Conservation (phyloP, 2,797 vertebrate genomes). For the Pseudomugil gertrudae region DNA sequence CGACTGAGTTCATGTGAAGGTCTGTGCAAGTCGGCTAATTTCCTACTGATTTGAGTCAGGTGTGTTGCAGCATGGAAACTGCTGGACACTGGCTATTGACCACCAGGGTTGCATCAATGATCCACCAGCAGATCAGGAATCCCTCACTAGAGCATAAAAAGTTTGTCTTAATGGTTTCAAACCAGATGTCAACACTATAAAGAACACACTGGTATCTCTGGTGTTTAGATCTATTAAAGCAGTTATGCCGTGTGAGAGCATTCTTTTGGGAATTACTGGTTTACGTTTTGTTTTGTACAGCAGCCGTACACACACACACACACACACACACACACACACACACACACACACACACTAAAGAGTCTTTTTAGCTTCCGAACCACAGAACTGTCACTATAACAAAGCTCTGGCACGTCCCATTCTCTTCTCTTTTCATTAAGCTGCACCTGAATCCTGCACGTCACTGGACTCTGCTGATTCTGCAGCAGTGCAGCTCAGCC, state of each 20-base stretch:
- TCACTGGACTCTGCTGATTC: conserved; percentile 11
- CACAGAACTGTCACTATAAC: not conserved
- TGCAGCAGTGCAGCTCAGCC: conserved; percentile 5
- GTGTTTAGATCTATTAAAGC: not conserved
- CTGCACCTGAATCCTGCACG: conserved; percentile 26
- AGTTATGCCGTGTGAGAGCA: not conserved
- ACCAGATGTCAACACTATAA: not conserved
- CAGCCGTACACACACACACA: not conserved
- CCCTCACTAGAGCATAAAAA: not conserved
- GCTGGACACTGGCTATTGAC: no score
- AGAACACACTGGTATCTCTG: not conserved
- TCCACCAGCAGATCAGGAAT: no score
- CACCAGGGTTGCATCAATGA: no score
- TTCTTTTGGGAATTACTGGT: not conserved
- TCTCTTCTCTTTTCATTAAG: conserved; percentile 3
- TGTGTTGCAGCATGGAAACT: no score
- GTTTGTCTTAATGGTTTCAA: not conserved
- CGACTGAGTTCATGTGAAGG: no score
- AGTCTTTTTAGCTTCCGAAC: conserved; percentile 12
- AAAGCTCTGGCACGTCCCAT: conserved; percentile 3
- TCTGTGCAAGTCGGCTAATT: no score
- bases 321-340: not conserved
- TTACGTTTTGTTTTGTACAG: not conserved
- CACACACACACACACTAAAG: conserved; percentile 4
- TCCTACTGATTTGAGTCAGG: no score